Conservation (phyloP, 2,797 vertebrate genomes). For the Cyprinella venusta region DNA sequence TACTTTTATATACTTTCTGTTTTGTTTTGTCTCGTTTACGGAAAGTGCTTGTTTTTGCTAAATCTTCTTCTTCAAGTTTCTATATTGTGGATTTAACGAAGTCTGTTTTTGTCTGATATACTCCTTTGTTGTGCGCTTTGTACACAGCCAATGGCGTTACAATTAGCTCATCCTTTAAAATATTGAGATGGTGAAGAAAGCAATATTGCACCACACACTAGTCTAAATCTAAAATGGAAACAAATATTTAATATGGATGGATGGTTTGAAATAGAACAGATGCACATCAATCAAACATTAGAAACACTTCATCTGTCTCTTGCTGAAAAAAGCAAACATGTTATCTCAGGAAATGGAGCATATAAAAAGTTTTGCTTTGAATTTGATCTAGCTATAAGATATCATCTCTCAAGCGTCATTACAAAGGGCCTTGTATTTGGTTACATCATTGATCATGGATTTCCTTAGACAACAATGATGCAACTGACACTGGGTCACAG, state of each 20-base stretch:
- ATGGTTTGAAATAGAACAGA: constrained; percentile 1
- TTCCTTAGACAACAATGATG: constrained; percentile 10
- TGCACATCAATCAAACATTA: background rate
- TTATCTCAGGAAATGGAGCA: background rate
- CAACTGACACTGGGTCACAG: constrained; percentile 19
- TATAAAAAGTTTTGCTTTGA: background rate
- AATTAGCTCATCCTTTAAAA: constrained; percentile 6
- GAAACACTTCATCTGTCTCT: background rate
- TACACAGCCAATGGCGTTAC: background rate
- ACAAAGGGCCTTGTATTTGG: background rate
- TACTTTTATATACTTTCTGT: background rate
- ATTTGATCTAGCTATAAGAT: background rate
- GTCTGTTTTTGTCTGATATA: background rate
- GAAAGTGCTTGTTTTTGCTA: background rate
- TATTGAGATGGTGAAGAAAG: background rate
- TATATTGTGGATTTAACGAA: background rate
- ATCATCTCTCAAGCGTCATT: background rate
- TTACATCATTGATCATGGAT: background rate
- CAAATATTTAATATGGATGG: background rate
- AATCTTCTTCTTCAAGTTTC: background rate
- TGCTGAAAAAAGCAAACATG: background rate
- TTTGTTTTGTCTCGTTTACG: background rate
- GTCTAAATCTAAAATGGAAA: background rate
- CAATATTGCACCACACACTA: too few relatives aligned
- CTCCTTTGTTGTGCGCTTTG: background rate